Percentiles rank a stretch among this genome's conserved stretches.
Evolutionary conservation across 2,113 vertebrate genomes (phyloP).

Genomic region (Saimiri boliviensis): DNA sequence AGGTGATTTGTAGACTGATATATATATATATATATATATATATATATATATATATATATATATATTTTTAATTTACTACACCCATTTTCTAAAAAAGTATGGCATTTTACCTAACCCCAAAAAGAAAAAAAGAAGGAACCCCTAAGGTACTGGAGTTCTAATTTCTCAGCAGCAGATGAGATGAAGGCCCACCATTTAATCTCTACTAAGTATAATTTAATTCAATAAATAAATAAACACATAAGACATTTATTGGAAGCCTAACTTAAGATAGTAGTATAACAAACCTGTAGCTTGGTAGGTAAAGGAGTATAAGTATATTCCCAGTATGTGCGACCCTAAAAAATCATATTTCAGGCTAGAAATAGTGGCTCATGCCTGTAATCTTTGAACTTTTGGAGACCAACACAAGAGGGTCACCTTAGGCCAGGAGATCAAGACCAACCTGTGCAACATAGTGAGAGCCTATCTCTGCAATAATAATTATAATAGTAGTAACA

Average conservation of each 20-base stretch:
- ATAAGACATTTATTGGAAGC: neutral
- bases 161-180: neutral
- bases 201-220: neutral
- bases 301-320: neutral
- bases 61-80: neutral
- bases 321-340: neutral
- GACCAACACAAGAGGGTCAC: no score
- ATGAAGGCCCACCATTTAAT: neutral
- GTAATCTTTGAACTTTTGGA: no score
- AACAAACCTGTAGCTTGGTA: neutral
- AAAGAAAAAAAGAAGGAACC: neutral
- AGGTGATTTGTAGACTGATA: neutral
- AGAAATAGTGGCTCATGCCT: no score
- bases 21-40: neutral
- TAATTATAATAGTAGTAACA: no score
- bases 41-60: no score
- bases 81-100: neutral
- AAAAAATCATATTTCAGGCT: neutral
- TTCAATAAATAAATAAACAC: neutral
- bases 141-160: constrained; percentile 16
- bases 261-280: neutral
- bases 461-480: no score
- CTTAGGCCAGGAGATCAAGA: no score
- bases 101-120: neutral
- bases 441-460: no score